phyloP scores from a whole-genome alignment of 2,797 vertebrate genomes.

The Brachyrhaphis roseni region DNA sequence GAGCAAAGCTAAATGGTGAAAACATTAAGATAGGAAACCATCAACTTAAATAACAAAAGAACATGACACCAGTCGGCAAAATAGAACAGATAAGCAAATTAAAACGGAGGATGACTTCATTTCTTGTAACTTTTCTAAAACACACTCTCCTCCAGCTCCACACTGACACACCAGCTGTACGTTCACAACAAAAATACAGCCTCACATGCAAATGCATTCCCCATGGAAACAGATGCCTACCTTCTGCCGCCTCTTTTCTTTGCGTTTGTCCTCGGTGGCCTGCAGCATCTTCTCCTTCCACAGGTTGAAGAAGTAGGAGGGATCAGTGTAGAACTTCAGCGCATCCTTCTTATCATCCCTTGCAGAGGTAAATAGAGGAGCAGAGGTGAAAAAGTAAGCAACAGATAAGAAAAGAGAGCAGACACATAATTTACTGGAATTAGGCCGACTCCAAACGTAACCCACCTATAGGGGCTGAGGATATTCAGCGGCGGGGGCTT shows the following conservation, averaged over 20 bases:
- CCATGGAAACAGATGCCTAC: slow-evolving; percentile 54
- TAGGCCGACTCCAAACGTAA: neutral
- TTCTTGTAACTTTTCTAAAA: neutral
- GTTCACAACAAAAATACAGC: neutral
- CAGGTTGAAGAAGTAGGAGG: slow-evolving; percentile 93
- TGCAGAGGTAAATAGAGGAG: slow-evolving; percentile 31
- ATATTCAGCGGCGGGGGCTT: slow-evolving; percentile 93
- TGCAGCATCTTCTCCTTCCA: slow-evolving; percentile 97
- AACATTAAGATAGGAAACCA: slow-evolving; percentile 30
- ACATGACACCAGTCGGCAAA: slow-evolving; percentile 20
- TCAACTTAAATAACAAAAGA: slow-evolving; percentile 39
- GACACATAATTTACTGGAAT: neutral
- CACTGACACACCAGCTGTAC: neutral
- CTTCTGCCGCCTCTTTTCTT: slow-evolving; percentile 92
- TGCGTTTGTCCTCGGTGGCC: slow-evolving; percentile 92
- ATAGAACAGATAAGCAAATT: slow-evolving; percentile 45
- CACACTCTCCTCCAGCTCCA: neutral
- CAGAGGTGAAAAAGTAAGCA: neutral
- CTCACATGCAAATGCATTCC: neutral
- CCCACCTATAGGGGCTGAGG: slow-evolving; percentile 89
- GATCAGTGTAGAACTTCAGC: slow-evolving; percentile 91
- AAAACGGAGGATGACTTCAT: slow-evolving; percentile 50
- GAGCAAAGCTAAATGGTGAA: slow-evolving; percentile 50
- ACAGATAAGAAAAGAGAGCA: too few species aligned
- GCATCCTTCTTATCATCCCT: slow-evolving; percentile 91